A percentile compares a stretch with the other conserved stretches of the same genome.
phyloP scores from a whole-genome alignment of 2,888 invertebrate species.

The Drosophila affinis region DNA sequence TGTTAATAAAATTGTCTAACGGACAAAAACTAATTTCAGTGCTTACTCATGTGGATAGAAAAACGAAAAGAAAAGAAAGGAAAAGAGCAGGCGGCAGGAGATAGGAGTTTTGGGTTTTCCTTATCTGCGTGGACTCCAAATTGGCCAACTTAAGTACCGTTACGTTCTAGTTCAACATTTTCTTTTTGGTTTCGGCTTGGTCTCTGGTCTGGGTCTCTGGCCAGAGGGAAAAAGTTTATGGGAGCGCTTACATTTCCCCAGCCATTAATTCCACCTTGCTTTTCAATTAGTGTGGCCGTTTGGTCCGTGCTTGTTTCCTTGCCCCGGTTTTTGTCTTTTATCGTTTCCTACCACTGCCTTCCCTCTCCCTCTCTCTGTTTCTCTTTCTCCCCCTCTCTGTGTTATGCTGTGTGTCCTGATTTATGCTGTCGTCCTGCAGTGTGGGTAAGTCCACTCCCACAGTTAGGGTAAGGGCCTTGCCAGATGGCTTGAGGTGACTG shows the following conservation, averaged over 20 bases:
- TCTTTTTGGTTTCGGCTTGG: constrained; percentile 25
- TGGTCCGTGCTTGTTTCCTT: constrained; percentile 34
- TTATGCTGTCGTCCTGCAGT: constrained; percentile 57
- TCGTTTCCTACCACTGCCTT: not conserved
- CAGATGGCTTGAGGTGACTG: constrained; percentile 50
- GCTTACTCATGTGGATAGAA: constrained; percentile 39
- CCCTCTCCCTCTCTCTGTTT: not conserved
- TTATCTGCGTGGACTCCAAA: constrained; percentile 59
- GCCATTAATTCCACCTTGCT: constrained; percentile 75
- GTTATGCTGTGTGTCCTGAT: constrained; percentile 51
- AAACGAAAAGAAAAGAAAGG: constrained; percentile 4
- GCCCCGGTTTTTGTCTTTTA: constrained; percentile 34
- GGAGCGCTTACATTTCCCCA: constrained; percentile 61
- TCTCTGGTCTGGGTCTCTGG: constrained; percentile 17
- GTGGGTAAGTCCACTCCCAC: constrained; percentile 15
- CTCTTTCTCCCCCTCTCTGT: not conserved
- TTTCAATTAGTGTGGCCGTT: constrained; percentile 71
- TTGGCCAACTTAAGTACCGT: constrained; percentile 79
- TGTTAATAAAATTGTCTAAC: constrained; percentile 74
- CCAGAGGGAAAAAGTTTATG: constrained; percentile 36
- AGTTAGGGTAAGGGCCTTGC: constrained; percentile 37
- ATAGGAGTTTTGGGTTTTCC: constrained; percentile 2
- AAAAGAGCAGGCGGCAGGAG: constrained; percentile 12
- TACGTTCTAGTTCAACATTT: constrained; percentile 68
- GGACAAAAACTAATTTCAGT: constrained; percentile 64